Evolutionary conservation across 1,140 invertebrate species (phyloP).

Genomic region (Drepana arcuata): DNA sequence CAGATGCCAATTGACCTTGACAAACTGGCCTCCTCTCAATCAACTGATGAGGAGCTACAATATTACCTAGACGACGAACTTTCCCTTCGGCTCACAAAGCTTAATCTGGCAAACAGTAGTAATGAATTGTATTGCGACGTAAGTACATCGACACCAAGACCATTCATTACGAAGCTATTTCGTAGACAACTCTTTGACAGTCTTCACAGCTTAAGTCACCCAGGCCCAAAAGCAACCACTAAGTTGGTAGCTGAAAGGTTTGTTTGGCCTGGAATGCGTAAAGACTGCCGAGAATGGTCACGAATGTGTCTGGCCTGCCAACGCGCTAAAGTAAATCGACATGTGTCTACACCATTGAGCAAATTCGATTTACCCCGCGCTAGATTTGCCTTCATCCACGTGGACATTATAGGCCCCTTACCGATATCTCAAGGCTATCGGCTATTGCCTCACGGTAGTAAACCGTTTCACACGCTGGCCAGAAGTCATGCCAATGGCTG

Average conservation of each 20-base stretch:
- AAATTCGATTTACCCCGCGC: constrained; percentile 2
- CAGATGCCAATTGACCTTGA: neutral
- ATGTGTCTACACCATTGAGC: constrained; percentile 8
- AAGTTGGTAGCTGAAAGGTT: constrained; percentile 2
- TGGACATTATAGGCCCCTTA: neutral
- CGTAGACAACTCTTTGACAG: neutral
- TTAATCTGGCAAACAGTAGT: neutral
- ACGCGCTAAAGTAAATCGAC: constrained; percentile 12
- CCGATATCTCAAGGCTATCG: neutral
- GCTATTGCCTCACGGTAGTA: constrained; percentile 8
- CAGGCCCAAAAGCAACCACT: neutral
- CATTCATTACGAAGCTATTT: neutral
- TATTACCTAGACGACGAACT: neutral
- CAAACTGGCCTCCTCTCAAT: neutral
- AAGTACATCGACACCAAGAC: neutral
- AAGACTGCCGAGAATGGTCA: constrained; percentile 5
- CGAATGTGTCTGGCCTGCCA: constrained; percentile 4
- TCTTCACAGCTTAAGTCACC: too few species aligned
- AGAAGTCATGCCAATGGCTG: constrained; percentile 3
- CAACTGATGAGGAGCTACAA: neutral
- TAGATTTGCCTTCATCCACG: constrained; percentile 5
- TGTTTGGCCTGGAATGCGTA: constrained; percentile 3
- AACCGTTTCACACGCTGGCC: neutral
- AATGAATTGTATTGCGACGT: neutral
- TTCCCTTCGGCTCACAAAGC: neutral